Evolutionary conservation across 2,797 vertebrate genomes (phyloP), one percentile per base, ranked within the genome.

Genomic region (Sylvia borin): DNA sequence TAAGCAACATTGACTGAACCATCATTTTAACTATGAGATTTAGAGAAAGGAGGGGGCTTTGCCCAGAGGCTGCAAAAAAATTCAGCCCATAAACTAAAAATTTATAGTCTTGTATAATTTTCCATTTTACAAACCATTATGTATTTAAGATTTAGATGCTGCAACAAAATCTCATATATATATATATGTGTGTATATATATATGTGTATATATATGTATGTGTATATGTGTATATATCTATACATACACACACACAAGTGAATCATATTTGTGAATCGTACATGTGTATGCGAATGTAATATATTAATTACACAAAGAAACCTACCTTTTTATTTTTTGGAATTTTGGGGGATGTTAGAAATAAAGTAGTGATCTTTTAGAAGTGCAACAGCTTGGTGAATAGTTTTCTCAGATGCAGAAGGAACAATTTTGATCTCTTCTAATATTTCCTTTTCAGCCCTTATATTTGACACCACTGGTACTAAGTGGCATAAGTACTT

Each of bases 281-380:
- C 17, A 9, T 89, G 55, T 92, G 36, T 90, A 80, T 79, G 53
- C 90, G 60, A 86, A 75, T 2, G 1, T 84, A 91, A 88, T 90
- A 65, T n/a, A 77, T 71, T 89, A 90, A 85, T 88, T 92, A 85
- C 4, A 29, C 51, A 68, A 51, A 91, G 93, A 93, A 66, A 20
- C 75, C 85, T 92, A 66, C 79, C 47, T 92, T 70, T n/a, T 81
- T 97, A 94, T 94, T 93, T 88, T 85, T 26, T 54, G 68, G 57
- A 65, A 36, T 31, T 58, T 13, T 9, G 25, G 11, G 7, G 13
- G 5, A 4, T 55, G 31, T 32, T 75, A 12, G 9, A 34, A 74
- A 68, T 62, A 31, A 77, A 87, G 26, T 51, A 31, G 34, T 32
- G 29, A 47, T 93, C 27, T n/a, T 47, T 42, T 65, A 32, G 40